Evolutionary conservation across 2,888 invertebrate species (phyloP), one percentile per base, ranked within the genome.

Genomic region (Toxonevra muliebris): DNA sequence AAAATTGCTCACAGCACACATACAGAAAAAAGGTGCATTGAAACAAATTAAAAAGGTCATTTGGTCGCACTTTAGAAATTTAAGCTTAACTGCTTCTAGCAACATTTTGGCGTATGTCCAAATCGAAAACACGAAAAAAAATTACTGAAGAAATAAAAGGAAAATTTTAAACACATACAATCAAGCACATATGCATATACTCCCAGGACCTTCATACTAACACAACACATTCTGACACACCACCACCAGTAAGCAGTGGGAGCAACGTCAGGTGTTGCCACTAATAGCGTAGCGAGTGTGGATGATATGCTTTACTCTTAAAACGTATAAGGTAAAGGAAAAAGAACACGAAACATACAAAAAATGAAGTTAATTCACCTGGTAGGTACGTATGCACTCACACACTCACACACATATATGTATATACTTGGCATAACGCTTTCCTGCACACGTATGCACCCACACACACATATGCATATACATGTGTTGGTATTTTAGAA

Each of bases 351-450:
- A n/a, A n/a, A n/a, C n/a, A 75, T 76, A 74, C 69, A 74, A 75
- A 77, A 79, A 77, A 76, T 76, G 74, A 54, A 61, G 57, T 62
- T 41, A 61, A 67, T 52, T 42, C 50, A 41, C 17, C 43, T 55
- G 30, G 52, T 17, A 71, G 67, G 13, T 15, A n/a, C 48, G 5
- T 13, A 45, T 15, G 4, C 48, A 48, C 15, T 9, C 48, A 48
- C 48, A 48, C 45, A 43, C 12, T 17, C 42, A 2, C 19, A 19
- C 13, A n/a, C 20, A 59, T 10, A 59, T 12, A 59, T 17, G 12
- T 43, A 58, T 42, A 15, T 3, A 11, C n/a, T n/a, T n/a, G n/a
- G n/a, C n/a, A n/a, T 30, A 4, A 30, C 7, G 30, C 30, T 30
- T 30, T 30, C 7, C 48, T 48, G 5, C 11, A n/a, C 48, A n/a